Evolutionary conservation across 2,888 invertebrate species (phyloP).

Genomic region (Mimachlamys varia): DNA sequence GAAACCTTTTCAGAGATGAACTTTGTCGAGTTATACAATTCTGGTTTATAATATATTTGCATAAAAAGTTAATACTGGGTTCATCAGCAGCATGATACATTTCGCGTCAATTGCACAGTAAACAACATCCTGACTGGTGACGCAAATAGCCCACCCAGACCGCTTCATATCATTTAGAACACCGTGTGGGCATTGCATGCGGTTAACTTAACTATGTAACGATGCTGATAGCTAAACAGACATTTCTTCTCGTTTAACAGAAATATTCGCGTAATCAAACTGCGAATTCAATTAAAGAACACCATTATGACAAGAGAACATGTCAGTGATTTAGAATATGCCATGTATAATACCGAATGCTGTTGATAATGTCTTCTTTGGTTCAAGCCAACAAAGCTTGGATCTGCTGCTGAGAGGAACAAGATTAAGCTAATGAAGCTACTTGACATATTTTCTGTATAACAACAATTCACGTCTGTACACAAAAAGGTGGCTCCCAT

Average conservation of each 20-base stretch:
- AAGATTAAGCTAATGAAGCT: too few relatives aligned
- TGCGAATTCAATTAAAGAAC: not conserved
- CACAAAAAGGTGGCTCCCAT: too few relatives aligned
- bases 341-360: not conserved
- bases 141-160: not conserved
- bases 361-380: not conserved
- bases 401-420: not conserved
- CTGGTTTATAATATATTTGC: too few relatives aligned
- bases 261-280: not conserved
- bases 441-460: not conserved
- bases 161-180: not conserved
- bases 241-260: not conserved
- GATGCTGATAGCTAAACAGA: not conserved
- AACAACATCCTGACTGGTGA: not conserved
- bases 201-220: not conserved
- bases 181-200: not conserved
- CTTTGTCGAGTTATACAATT: too few relatives aligned
- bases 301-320: too few relatives aligned
- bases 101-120: not conserved
- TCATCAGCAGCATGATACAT: not conserved
- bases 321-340: not conserved
- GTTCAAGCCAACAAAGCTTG: not conserved
- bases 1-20: too few relatives aligned
- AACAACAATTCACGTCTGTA: too few relatives aligned
- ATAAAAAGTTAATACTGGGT: not conserved